phyloP scores from a whole-genome alignment of 2,113 vertebrate genomes.

The Progne subis region DNA sequence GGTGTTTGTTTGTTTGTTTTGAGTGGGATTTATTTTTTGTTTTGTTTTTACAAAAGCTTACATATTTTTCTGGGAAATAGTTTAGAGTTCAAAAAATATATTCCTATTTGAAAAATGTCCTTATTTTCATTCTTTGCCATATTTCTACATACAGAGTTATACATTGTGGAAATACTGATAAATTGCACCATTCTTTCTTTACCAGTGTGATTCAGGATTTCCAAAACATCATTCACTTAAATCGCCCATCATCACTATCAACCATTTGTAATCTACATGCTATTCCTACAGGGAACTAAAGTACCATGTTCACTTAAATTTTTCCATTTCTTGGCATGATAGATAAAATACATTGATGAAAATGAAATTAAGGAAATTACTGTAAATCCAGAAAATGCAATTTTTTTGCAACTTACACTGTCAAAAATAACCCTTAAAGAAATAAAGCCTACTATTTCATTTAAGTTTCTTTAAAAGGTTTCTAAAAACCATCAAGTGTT shows the following conservation, averaged over 20 bases:
- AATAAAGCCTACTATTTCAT: background rate
- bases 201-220: background rate
- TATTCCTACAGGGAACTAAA: background rate
- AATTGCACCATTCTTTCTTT: background rate
- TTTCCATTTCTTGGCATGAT: background rate
- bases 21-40: rapidly evolving
- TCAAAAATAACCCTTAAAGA: background rate
- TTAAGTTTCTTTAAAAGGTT: background rate
- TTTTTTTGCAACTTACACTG: background rate
- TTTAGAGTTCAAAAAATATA: background rate
- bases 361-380: background rate
- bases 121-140: background rate
- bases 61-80: background rate
- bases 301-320: background rate
- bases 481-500: background rate
- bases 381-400: background rate
- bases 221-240: background rate
- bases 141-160: background rate
- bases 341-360: background rate
- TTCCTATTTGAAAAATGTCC: background rate
- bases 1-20: too few relatives aligned
- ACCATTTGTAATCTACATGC: background rate
- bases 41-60: background rate
- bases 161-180: background rate
- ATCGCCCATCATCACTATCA: background rate